Evolutionary conservation across 2,888 invertebrate genomes (phyloP), one percentile per base, ranked within the genome.

Genomic region (Lasius platythorax): DNA sequence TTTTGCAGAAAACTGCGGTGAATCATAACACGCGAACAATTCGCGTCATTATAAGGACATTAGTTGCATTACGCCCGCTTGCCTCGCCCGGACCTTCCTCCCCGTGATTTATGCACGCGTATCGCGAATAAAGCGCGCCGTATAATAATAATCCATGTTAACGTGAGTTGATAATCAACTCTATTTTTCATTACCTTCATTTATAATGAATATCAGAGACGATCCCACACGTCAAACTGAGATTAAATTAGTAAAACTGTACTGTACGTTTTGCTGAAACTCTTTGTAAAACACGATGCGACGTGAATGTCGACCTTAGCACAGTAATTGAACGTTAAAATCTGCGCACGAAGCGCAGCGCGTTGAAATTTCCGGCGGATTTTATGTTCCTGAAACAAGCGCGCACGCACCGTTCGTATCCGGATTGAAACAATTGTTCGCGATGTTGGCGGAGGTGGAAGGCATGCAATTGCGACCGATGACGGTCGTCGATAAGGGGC

Each of bases 41-140:
- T 88, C 83, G 82, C 63, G 88, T 87, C 88, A 89, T 90, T 91
- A 91, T 89, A 90, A 91, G 84, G 64, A 40, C 89, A 91, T 91
- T 91, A 89, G 82, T 63, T 76, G 72, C 56, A 61, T 58, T 73
- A n/a, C 18, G 56, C 61, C 40, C 18, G 18, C 43, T 28, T 66
- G 37, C 63, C 72, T 37, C 56, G 30, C 56, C 12, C 63, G 18
- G 30, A 68, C 12, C 11, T 67, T 67, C 50, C 58, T 37, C 67
- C 18, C 56, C 63, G 73, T 86, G 82, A 87, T 87, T 85, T 85
- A 83, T 33, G 73, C 81, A 61, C 23, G 28, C 58, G 43, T 68
- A 53, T 43, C 12, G 9, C 15, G 53, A 18, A 67, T 18, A 76
- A 78, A 75, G 23, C 64, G 23, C 64, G 28, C 33, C 12, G 40